Conservation (phyloP, 2,113 vertebrate species). For the Ictalurus furcatus region DNA sequence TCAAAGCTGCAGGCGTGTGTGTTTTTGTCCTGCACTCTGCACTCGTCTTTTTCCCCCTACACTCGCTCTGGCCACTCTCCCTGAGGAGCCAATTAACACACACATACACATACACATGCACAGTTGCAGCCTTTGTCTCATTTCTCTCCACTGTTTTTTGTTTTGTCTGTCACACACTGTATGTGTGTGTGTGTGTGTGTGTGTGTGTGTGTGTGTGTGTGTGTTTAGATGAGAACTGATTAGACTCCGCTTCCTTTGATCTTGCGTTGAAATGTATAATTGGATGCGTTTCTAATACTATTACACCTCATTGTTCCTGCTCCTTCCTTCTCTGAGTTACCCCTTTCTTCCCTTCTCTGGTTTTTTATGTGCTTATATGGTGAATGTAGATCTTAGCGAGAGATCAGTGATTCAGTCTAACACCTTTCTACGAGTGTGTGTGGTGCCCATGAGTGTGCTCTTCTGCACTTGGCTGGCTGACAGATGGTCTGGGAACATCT, state of each 20-base stretch:
- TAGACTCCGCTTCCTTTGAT: neutral
- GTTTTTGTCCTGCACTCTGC: neutral
- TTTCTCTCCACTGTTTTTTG: neutral
- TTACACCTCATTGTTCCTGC: too few relatives aligned
- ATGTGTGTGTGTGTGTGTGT: neutral
- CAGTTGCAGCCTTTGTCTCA: conserved; percentile 36
- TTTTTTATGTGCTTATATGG: neutral
- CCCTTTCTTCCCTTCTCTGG: neutral
- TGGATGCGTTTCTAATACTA: too few relatives aligned
- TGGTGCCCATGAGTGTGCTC: neutral
- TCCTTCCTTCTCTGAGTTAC: neutral
- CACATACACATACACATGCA: conserved; percentile 35
- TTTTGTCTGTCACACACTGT: neutral
- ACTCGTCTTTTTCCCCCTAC: conserved; percentile 8
- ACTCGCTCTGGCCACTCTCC: conserved; percentile 49
- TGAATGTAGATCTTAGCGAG: neutral
- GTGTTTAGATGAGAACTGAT: neutral
- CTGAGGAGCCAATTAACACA: conserved; percentile 58
- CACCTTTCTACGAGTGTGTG: neutral
- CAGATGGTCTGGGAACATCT: neutral
- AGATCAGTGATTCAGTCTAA: neutral
- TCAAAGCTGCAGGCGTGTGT: neutral
- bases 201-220: neutral
- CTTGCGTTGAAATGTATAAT: neutral
- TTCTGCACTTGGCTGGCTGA: neutral